Base-by-base conservation (phyloP, 37 sponge, comb jelly and placozoan species). In the Lycopodina hypogea region DNA sequence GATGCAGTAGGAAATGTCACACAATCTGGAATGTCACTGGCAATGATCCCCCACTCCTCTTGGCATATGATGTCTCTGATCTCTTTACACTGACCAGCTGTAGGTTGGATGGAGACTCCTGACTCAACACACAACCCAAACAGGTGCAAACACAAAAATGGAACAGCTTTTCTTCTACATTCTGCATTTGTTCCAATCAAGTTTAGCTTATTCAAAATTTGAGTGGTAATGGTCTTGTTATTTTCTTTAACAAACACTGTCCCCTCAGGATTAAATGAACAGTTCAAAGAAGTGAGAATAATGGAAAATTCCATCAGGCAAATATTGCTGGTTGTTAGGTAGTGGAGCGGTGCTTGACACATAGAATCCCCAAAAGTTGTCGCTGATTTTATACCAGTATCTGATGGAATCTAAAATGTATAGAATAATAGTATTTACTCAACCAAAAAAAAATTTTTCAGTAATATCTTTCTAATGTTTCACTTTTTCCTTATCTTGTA, bases 111-210 rank as follows among this genome's bases (percentile, higher is more conserved):
- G 36, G 57, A 30, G 12, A 39, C 60, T 21, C 61, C 76, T 9
- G 40, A 28, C 29, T 32, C 19, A 34, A 21, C 59, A 36, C 76
- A 75, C 17, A 75, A 11, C 23, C 60, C 60, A 58, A 75, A 75
- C 12, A 75, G 40, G 22, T 57, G 58, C 37, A 59, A 61, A 75
- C 76, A 75, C 1, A 75, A 56, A 39, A 75, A 57, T 57, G 76
- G 60, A 56, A 57, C n/a, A 7, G 23, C 60, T 9, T 1, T 57
- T 75, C n/a, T 37, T 35, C n/a, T 75, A 40, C 76, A 75, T 11
- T 75, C 72, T 9, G 26, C 18, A n/a, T 53, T 72, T 45, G 72
- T 30, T 21, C 41, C 24, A 9, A 72, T 12, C 0, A 51, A 51
- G 21, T 48, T 11, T 11, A 72, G 52, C n/a, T 53, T 28, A 48